Conservation (phyloP, 2,888 invertebrate species). For the Leptopilina drosophilae region DNA sequence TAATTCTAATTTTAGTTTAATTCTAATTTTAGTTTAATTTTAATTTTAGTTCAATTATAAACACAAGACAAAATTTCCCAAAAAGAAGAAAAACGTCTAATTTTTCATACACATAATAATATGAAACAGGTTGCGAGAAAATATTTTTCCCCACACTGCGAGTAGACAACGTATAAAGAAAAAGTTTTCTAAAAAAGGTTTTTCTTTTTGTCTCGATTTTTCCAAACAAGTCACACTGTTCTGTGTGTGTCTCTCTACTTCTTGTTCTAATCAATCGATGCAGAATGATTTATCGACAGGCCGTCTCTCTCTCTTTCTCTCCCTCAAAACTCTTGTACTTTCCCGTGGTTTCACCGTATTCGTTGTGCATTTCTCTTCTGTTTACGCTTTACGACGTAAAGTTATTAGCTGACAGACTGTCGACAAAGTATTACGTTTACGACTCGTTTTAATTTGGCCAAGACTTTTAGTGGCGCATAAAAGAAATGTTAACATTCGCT, state of each 20-base stretch:
- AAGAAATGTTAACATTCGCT: slow-evolving; percentile 4
- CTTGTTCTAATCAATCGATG: slow-evolving; percentile 21
- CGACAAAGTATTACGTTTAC: slow-evolving; percentile 34
- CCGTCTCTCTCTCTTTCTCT: not conserved
- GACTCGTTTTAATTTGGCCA: slow-evolving; percentile 20
- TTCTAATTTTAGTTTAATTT: no score
- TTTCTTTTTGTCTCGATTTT: not conserved
- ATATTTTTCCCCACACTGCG: no score
- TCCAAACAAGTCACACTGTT: not conserved
- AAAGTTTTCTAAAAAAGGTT: not conserved
- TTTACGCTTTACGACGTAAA: slow-evolving; percentile 24
- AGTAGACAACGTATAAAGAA: not conserved
- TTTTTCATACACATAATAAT: no score
- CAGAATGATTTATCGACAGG: slow-evolving; percentile 19
- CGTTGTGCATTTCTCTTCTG: not conserved
- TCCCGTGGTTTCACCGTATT: slow-evolving; percentile 19
- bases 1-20: no score
- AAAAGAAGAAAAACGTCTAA: no score
- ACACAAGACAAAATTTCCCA: no score
- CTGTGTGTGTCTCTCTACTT: not conserved
- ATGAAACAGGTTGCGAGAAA: no score
- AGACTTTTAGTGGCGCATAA: slow-evolving; percentile 5
- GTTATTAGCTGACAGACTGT: slow-evolving; percentile 29
- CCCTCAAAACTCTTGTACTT: slow-evolving; percentile 25
- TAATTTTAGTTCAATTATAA: no score